These are phyloP conservation scores for Lapara coniferarum DNA, from an alignment of 2,888 invertebrate species.

Conservation along the genomic window DNA sequence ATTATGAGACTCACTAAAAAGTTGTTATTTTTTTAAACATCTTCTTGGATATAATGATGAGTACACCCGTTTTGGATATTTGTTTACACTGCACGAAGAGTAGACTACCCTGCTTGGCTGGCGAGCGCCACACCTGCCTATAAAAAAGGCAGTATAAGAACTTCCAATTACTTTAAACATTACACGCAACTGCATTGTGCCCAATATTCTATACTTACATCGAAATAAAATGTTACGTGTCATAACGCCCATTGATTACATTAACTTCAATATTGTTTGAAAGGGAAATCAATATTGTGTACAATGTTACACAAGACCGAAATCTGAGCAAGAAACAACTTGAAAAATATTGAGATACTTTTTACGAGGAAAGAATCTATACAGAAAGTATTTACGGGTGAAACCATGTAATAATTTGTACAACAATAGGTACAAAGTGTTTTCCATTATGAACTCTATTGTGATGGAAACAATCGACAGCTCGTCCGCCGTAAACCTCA, in stretches of 20 bases:
- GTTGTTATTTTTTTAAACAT: neutral
- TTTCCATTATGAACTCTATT: slow-evolving; percentile 17
- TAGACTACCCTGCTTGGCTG: no score
- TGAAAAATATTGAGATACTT: neutral
- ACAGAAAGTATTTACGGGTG: neutral
- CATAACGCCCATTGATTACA: no score
- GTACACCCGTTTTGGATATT: neutral
- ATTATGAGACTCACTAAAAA: neutral
- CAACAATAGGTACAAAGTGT: slow-evolving; percentile 12
- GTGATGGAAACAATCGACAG: slow-evolving; percentile 15
- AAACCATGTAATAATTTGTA: slow-evolving; percentile 18
- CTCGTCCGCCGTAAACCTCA: slow-evolving; percentile 3
- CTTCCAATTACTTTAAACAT: no score
- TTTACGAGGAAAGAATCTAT: neutral
- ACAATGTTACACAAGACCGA: no score
- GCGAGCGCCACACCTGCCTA: no score
- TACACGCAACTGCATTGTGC: no score
- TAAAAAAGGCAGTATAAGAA: no score
- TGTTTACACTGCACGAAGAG: no score
- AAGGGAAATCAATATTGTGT: no score
- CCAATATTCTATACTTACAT: no score
- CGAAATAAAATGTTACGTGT: no score
- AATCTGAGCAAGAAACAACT: neutral
- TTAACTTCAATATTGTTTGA: no score
- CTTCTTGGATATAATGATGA: neutral